Evolutionary conservation across 2,113 vertebrate genomes (phyloP).

Genomic region (Manacus vitellinus): DNA sequence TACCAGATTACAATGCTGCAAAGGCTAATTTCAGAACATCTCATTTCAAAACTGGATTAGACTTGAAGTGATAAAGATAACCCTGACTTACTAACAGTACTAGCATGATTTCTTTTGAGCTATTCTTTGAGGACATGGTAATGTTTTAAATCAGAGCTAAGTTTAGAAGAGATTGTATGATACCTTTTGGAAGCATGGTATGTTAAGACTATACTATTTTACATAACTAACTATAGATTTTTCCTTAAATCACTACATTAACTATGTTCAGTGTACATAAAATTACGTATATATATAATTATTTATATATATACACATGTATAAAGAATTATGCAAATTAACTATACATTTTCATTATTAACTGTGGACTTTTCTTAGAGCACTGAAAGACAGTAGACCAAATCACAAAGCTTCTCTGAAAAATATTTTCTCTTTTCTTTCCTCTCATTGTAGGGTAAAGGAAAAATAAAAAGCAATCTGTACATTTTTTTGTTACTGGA

Average conservation of each 20-base stretch:
- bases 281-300: background rate
- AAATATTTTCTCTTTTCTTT: background rate
- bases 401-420: background rate
- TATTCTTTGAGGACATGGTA: background rate
- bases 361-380: background rate
- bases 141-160: background rate
- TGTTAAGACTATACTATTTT: background rate
- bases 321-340: background rate
- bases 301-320: background rate
- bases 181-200: background rate
- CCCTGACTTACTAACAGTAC: background rate
- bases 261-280: background rate
- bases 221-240: background rate
- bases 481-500: background rate
- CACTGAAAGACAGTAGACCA: background rate
- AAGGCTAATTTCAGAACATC: background rate
- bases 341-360: background rate
- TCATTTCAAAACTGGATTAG: background rate
- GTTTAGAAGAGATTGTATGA: background rate
- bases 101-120: background rate
- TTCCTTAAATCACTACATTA: background rate
- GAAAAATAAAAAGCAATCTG: background rate
- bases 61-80: background rate
- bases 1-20: background rate
- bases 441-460: fast-evolving